phyloP scores from a whole-genome alignment of 2,797 vertebrate species.

The Echiichthys vipera region DNA sequence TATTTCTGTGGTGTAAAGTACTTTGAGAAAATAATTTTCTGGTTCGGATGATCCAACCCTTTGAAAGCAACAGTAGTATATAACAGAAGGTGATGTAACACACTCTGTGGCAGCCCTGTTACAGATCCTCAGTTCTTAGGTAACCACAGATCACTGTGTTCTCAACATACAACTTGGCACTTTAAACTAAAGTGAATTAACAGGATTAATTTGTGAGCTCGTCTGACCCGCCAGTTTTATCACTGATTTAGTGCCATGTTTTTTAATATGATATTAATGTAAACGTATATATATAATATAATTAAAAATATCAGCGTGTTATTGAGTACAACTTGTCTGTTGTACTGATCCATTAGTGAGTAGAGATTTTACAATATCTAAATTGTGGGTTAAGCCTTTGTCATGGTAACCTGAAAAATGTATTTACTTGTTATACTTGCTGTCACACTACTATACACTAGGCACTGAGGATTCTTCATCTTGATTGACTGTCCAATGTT shows the following conservation, averaged over 20 bases:
- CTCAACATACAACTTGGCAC: not conserved
- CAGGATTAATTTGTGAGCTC: not conserved
- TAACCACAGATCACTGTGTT: conserved; percentile 1
- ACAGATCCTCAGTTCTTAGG: conserved; percentile 24
- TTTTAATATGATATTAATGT: not conserved
- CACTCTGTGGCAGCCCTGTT: conserved; percentile 6
- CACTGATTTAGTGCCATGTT: not conserved
- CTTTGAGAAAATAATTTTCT: not conserved
- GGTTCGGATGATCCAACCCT: not conserved
- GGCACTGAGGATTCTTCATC: not conserved
- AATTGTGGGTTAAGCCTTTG: not conserved
- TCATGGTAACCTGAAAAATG: not conserved
- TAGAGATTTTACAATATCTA: not conserved
- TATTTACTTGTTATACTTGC: not conserved
- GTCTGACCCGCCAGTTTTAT: not conserved
- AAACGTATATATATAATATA: not conserved
- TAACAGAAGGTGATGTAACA: conserved; percentile 26
- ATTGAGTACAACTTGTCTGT: not conserved
- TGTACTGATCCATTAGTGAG: not conserved
- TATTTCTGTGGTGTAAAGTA: not conserved
- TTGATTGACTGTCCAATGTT: not conserved
- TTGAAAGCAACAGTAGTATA: not conserved
- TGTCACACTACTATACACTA: not conserved
- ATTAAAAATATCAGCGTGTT: not conserved
- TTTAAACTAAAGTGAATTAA: not conserved